A percentile compares a stretch with the other conserved stretches of the same genome.
phyloP scores from a whole-genome alignment of 2,797 vertebrate genomes.

The Labroides dimidiatus region DNA sequence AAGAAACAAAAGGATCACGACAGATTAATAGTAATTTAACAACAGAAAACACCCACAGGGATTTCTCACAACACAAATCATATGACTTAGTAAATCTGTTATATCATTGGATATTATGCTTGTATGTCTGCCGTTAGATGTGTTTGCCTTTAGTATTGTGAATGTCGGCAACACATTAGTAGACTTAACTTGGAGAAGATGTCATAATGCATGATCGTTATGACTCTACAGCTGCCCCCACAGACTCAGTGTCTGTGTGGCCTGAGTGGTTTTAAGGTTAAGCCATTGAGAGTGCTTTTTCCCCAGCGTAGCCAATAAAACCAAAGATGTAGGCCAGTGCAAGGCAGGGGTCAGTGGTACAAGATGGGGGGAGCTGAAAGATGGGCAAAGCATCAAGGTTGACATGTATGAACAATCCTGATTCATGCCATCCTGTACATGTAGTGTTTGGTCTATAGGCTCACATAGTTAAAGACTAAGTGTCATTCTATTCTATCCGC shows the following conservation, averaged over 20 bases:
- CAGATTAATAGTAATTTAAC: no score
- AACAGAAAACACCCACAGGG: no score
- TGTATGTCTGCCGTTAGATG: not conserved
- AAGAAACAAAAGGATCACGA: no score
- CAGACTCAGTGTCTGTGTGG: conserved; percentile 8
- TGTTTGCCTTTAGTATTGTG: conserved; percentile 34
- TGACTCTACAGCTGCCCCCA: not conserved
- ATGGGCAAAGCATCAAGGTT: conserved; percentile 19
- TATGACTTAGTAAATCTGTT: no score
- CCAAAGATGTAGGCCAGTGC: conserved; percentile 50
- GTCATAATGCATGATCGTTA: conserved; percentile 1
- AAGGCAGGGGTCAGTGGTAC: conserved; percentile 41
- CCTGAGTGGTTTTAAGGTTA: conserved; percentile 15
- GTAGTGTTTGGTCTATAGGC: not conserved
- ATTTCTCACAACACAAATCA: no score
- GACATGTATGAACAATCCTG: conserved; percentile 15
- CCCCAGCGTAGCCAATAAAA: conserved; percentile 16
- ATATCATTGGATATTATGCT: not conserved
- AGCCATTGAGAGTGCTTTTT: not conserved
- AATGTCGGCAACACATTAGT: conserved; percentile 1
- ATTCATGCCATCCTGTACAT: conserved; percentile 11
- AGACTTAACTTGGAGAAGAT: conserved; percentile 10
- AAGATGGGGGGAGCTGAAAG: conserved; percentile 32
- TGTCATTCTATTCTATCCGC: not conserved
- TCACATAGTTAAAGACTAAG: not conserved